Conservation (phyloP, 2,888 invertebrate species). For the Capitulum mitella region DNA sequence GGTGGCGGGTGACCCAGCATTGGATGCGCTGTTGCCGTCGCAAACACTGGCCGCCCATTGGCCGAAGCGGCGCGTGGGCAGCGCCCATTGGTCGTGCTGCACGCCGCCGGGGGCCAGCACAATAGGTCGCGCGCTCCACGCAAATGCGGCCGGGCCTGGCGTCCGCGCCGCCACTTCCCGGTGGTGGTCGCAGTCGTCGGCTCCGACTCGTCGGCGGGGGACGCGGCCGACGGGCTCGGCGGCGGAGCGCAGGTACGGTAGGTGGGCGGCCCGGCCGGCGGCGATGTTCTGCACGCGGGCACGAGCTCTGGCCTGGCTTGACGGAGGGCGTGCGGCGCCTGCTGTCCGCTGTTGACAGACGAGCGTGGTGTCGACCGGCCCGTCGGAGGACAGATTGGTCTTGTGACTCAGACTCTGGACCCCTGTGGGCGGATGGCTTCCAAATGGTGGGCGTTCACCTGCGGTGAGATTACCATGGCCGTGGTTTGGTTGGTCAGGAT, state of each 20-base stretch:
- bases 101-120: not conserved
- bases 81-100: not conserved
- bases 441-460: no score
- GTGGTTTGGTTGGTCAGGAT: no score
- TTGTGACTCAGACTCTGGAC: no score
- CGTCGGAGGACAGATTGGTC: no score
- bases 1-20: conserved; percentile 8
- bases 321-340: no score
- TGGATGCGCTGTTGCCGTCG: not conserved
- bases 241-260: not conserved
- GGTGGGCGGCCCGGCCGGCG: not conserved
- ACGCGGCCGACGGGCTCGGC: not conserved
- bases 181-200: not conserved
- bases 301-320: no score
- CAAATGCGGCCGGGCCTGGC: not conserved
- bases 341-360: no score
- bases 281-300: no score
- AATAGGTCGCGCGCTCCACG: not conserved
- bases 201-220: not conserved
- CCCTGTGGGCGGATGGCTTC: no score
- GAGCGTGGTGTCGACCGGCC: no score
- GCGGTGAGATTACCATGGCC: no score
- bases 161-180: not conserved
- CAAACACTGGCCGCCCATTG: not conserved
- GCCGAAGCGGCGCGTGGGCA: not conserved